Percentiles rank a stretch among this genome's conserved stretches.
phyloP scores from a whole-genome alignment of 1,140 invertebrate genomes.

The Mya arenaria region DNA sequence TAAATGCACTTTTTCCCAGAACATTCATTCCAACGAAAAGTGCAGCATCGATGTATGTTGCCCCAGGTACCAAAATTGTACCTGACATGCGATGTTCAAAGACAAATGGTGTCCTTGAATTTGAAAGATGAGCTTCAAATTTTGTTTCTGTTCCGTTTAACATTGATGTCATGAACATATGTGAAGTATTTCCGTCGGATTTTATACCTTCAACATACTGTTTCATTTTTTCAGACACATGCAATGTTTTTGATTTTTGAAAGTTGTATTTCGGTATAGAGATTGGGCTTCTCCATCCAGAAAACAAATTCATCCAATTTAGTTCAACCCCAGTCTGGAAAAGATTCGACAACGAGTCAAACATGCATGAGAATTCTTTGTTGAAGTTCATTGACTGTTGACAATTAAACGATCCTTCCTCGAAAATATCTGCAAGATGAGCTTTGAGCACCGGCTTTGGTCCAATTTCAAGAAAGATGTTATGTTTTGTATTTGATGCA shows the following conservation, averaged over 20 bases:
- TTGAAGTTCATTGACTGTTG: constrained; percentile 24
- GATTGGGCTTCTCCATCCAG: neutral
- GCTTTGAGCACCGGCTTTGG: too few relatives aligned
- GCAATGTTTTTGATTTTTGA: neutral
- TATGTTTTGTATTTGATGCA: neutral
- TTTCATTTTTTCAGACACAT: neutral
- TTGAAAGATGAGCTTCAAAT: neutral
- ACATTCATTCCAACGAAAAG: constrained; percentile 13
- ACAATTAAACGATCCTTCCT: too few relatives aligned
- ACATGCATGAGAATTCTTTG: constrained; percentile 16
- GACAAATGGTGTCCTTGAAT: constrained; percentile 18
- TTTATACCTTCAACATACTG: neutral
- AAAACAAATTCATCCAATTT: constrained; percentile 50
- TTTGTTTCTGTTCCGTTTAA: neutral
- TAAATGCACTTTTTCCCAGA: too few relatives aligned
- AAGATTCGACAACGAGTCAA: constrained; percentile 16
- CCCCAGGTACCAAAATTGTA: constrained; percentile 17
- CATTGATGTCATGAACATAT: neutral
- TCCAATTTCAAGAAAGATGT: constrained; percentile 28
- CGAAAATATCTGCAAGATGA: too few relatives aligned
- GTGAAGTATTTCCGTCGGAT: neutral
- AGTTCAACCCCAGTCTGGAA: constrained; percentile 47
- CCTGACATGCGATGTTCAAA: constrained; percentile 34
- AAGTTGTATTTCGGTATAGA: neutral
- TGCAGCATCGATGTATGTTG: constrained; percentile 21